phyloP scores from a whole-genome alignment of 2,888 invertebrate genomes.

The Horisme vitalbata region DNA sequence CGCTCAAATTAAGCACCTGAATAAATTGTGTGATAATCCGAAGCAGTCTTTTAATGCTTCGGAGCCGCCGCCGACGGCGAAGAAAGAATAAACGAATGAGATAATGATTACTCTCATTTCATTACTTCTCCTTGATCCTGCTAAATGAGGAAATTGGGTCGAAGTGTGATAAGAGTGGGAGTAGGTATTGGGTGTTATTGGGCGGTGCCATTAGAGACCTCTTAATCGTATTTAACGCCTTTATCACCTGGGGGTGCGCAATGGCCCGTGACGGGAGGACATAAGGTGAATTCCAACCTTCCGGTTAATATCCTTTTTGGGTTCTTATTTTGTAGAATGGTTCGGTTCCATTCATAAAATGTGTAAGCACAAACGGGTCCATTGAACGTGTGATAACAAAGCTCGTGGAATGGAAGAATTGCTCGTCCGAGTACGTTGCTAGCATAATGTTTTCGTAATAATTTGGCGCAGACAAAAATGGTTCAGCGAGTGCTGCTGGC shows the following conservation, averaged over 20 bases:
- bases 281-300: slow-evolving; percentile 46
- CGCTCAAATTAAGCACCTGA: slow-evolving; percentile 82
- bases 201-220: slow-evolving; percentile 67
- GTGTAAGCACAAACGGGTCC: slow-evolving; percentile 42
- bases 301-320: slow-evolving; percentile 41
- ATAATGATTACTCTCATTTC: slow-evolving; percentile 81
- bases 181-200: slow-evolving; percentile 62
- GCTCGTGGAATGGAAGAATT: slow-evolving; percentile 28
- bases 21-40: slow-evolving; percentile 82
- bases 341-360: slow-evolving; percentile 36
- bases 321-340: slow-evolving; percentile 39
- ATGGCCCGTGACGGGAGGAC: slow-evolving; percentile 58
- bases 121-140: slow-evolving; percentile 79
- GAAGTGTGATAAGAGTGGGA: slow-evolving; percentile 69
- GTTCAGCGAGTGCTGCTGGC: slow-evolving; percentile 37
- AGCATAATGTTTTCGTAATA: slow-evolving; percentile 35
- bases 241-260: slow-evolving; percentile 76
- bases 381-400: slow-evolving; percentile 41
- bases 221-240: slow-evolving; percentile 77
- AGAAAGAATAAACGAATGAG: slow-evolving; percentile 72
- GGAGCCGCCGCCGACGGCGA: slow-evolving; percentile 60
- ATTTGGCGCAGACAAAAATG: slow-evolving; percentile 39
- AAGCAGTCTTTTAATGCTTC: slow-evolving; percentile 77
- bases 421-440: slow-evolving; percentile 23
- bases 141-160: slow-evolving; percentile 80